Percentiles rank a stretch among this genome's conserved stretches.
These are phyloP conservation scores for Drosophila nannoptera DNA, from an alignment of 1,140 invertebrate species.

Conservation along the genomic window DNA sequence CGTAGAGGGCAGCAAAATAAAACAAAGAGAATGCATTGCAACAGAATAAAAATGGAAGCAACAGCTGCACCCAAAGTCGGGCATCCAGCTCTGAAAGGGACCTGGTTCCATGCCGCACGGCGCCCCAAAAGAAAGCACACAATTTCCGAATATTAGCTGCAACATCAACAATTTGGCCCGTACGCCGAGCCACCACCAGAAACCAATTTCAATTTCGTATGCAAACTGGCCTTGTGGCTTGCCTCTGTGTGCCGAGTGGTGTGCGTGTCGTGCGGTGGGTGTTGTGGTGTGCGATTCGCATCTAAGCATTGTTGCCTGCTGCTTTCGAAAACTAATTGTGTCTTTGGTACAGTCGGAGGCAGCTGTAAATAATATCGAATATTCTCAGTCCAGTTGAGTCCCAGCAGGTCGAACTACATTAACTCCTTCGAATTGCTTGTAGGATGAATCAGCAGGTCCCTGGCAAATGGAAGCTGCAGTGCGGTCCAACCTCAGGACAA, in stretches of 20 bases:
- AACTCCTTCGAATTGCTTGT: no score
- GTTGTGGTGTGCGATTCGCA: slow-evolving; percentile 4
- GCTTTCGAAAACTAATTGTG: no score
- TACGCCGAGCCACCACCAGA: slow-evolving; percentile 13
- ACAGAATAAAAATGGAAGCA: slow-evolving; percentile 30
- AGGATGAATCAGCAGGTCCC: no score
- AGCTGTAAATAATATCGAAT: no score
- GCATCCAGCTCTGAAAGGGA: not conserved
- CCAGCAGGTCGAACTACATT: no score
- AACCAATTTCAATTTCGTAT: slow-evolving; percentile 29
- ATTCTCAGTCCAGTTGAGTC: no score
- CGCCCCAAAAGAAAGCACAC: slow-evolving; percentile 3
- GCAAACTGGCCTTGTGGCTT: slow-evolving; percentile 30
- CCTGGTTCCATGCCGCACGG: not conserved
- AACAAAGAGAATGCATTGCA: slow-evolving; percentile 40
- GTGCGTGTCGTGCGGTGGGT: not conserved
- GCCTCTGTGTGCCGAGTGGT: not conserved
- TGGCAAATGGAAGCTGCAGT: no score
- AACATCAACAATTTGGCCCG: slow-evolving; percentile 7
- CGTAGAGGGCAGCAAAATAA: slow-evolving; percentile 40
- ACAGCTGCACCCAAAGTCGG: slow-evolving; percentile 3
- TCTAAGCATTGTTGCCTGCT: slow-evolving; percentile 4
- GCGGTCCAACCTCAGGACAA: no score
- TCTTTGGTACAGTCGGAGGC: no score
- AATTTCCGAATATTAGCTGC: slow-evolving; percentile 44